Evolutionary conservation across 2,888 invertebrate species (phyloP), one percentile per base, ranked within the genome.

Genomic region (Tiphia femorata): DNA sequence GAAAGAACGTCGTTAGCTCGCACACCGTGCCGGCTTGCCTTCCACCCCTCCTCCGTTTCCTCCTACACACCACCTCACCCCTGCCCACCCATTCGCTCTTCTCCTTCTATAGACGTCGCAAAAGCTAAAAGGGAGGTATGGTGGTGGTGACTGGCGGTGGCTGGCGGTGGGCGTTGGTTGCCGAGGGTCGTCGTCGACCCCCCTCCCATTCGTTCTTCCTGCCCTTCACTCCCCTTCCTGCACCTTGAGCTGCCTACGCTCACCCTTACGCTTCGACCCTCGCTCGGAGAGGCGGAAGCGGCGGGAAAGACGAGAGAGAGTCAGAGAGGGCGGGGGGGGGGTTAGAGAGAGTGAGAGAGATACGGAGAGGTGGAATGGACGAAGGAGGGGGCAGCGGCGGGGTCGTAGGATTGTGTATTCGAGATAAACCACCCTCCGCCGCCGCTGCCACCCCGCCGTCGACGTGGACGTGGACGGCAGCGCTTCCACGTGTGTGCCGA

Each of bases 401-500:
- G 40, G 62, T 70, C 72, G 74, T 73, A 74, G 76, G 75, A 73
- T 79, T 77, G 77, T 77, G 69, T 80, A 76, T 78, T 79, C 78
- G 74, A 79, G 79, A 79, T 80, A 79, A 80, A 80, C 78, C 79
- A 78, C 75, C 74, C 72, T 77, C 62, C 56, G 4, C 19, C 20
- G 5, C 17, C 17, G 14, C 44, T 19, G 10, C 14, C 41, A 1
- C n/a, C 17, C 30, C 30, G 6, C 43, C 23, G 8, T 49, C 61
- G 63, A 33, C 33, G 25, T 25, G 25, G 25, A 6, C 25, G 25
- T 6, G 1, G 14, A n/a, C 78, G 71, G 70, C 70, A 68, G 61
- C 60, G 47, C 72, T 76, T 78, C 78, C 80, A 79, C 79, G 80
- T 78, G 79, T 77, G 79, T 76, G 70, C 70, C 77, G 78, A 80